These are phyloP conservation scores for Siderastrea siderea DNA, from an alignment of 92 coral and sea anemone genomes.

Conservation along the genomic window DNA sequence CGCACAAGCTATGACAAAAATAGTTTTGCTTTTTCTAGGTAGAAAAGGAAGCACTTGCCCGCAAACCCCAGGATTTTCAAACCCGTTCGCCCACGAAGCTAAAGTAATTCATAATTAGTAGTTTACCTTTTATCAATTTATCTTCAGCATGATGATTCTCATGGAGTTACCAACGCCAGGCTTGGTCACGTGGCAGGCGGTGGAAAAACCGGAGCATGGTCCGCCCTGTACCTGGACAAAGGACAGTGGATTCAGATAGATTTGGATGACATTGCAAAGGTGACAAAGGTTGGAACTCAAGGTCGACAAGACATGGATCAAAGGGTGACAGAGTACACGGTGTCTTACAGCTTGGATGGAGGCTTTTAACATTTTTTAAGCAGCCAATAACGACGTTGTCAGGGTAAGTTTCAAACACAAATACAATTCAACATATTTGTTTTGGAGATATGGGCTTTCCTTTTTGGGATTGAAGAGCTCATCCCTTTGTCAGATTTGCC, in stretches of 20 bases:
- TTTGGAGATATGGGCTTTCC: no score
- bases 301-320: neutral
- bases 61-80: no score
- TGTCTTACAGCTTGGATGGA: conserved; percentile 9
- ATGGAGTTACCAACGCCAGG: neutral
- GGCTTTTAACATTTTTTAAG: neutral
- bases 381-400: neutral
- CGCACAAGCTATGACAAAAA: no score
- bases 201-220: neutral
- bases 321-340: neutral
- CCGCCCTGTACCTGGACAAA: neutral
- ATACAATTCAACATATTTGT: no score
- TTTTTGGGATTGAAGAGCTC: no score
- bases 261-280: neutral
- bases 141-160: neutral
- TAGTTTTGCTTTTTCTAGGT: no score
- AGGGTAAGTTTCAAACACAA: no score
- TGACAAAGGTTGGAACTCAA: neutral
- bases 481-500: no score
- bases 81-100: no score
- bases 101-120: no score
- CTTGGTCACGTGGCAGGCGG: neutral
- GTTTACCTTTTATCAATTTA: no score
- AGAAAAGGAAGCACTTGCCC: no score
- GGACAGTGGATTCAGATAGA: neutral